Evolutionary conservation across 2,113 vertebrate species (phyloP).

Genomic region (Bathybates hornii): DNA sequence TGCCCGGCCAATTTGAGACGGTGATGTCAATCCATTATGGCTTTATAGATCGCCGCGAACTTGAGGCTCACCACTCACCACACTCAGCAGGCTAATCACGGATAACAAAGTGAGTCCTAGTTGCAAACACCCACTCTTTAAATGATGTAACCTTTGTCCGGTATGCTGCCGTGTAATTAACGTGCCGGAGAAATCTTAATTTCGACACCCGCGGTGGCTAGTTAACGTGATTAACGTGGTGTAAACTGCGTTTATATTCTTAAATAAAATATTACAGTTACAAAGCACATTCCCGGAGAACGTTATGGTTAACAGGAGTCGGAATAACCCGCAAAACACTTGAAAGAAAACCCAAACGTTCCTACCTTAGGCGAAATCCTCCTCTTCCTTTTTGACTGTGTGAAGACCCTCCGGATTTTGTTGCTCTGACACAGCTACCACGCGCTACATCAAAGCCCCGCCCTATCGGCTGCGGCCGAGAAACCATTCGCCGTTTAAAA

Average conservation of each 20-base stretch:
- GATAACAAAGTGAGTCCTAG: neutral
- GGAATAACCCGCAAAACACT: neutral
- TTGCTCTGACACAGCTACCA: constrained; percentile 63
- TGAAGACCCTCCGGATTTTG: constrained; percentile 48
- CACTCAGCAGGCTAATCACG: neutral
- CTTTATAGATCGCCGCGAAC: neutral
- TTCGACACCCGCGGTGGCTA: neutral
- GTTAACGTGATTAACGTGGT: constrained; percentile 5
- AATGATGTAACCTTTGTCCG: neutral
- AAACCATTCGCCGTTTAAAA: constrained; percentile 36
- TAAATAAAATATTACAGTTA: neutral
- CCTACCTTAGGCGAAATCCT: constrained; percentile 41
- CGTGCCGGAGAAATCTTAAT: neutral
- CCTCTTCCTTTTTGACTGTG: constrained; percentile 5
- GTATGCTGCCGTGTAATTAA: neutral
- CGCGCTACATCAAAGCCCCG: constrained; percentile 44
- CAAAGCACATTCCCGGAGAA: neutral
- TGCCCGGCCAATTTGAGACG: neutral
- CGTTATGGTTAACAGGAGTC: neutral
- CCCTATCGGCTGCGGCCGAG: neutral
- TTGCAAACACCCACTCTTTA: neutral
- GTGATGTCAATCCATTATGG: constrained; percentile 5
- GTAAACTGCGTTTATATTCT: neutral
- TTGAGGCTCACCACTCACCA: neutral
- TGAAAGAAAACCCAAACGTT: neutral